These are phyloP conservation scores for Aythya baeri DNA, from an alignment of 2,113 vertebrate species.

Conservation along the genomic window DNA sequence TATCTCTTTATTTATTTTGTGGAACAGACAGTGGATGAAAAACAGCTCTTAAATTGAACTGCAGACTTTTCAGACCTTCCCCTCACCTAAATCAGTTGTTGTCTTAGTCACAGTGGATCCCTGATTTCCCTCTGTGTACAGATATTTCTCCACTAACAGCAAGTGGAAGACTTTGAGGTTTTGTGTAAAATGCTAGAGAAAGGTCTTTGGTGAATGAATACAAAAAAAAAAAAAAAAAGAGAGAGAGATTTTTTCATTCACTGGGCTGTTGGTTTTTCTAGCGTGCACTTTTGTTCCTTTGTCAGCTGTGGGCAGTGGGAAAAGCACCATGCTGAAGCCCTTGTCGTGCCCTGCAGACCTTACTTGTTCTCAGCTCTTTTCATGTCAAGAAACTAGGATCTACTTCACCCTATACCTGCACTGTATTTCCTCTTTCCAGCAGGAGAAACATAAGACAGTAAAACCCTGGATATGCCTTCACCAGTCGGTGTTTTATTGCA, in stretches of 20 bases:
- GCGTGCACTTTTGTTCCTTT: neutral
- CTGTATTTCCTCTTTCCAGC: neutral
- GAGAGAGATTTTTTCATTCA: neutral
- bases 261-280: neutral
- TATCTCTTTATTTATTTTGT: neutral
- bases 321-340: neutral
- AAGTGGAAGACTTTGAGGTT: neutral
- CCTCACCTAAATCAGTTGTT: neutral
- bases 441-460: neutral
- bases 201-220: neutral
- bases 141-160: neutral
- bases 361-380: neutral
- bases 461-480: neutral
- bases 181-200: neutral
- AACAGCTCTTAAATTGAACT: neutral
- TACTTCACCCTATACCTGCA: neutral
- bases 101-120: neutral
- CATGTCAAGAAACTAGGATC: neutral
- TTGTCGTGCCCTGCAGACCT: neutral
- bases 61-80: neutral
- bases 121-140: neutral
- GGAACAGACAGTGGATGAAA: neutral
- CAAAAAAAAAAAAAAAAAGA: neutral
- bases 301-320: neutral
- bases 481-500: neutral